These are phyloP conservation scores for Calosoma granatense DNA, from an alignment of 1,140 invertebrate genomes.

Conservation along the genomic window DNA sequence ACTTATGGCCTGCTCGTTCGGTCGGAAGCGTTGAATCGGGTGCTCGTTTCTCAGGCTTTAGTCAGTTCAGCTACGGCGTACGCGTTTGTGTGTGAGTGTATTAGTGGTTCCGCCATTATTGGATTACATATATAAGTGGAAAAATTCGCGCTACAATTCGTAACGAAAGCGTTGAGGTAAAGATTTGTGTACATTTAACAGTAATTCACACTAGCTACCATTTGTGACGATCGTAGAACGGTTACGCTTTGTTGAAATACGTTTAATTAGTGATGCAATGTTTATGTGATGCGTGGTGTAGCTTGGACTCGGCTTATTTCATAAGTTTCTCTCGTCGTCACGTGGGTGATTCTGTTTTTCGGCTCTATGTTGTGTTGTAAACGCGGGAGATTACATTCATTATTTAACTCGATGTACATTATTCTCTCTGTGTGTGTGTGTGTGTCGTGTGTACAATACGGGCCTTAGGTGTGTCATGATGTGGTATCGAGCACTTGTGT, in stretches of 20 bases:
- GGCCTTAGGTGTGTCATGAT: neutral
- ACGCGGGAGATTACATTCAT: neutral
- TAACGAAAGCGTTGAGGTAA: neutral
- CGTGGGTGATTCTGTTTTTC: neutral
- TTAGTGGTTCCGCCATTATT: slow-evolving; percentile 3
- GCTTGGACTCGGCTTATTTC: neutral
- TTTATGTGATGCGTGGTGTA: slow-evolving; percentile 5
- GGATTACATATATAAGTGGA: neutral
- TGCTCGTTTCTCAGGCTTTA: neutral
- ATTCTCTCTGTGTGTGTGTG: no score
- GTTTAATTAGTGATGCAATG: slow-evolving; percentile 6
- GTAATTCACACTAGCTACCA: neutral
- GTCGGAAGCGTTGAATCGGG: slow-evolving; percentile 5
- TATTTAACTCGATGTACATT: neutral
- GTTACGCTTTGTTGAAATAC: neutral
- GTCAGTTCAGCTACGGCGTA: neutral
- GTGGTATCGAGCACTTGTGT: neutral
- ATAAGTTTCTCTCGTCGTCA: slow-evolving; percentile 1
- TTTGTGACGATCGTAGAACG: neutral
- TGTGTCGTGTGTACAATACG: no score
- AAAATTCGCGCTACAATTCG: neutral
- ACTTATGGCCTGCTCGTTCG: neutral
- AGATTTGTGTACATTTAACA: neutral
- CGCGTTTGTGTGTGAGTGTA: neutral
- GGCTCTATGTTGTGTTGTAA: no score